Evolutionary conservation across 64 coral and sea anemone genomes (phyloP).

Genomic region (Pocillopora damicornis): DNA sequence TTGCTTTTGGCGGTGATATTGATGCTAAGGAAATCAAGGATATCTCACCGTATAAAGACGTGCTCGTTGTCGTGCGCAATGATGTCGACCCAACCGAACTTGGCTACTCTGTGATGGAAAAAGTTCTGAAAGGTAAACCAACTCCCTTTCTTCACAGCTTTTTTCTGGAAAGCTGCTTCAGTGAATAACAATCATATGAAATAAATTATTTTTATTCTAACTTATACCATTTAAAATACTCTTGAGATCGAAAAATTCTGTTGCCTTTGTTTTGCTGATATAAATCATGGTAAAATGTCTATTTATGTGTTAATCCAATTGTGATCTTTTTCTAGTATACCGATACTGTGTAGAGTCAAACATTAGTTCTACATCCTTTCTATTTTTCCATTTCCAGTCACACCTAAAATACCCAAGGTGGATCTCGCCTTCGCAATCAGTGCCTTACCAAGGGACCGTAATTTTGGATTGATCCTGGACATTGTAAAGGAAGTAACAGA

Average conservation of each 20-base stretch:
- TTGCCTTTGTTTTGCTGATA: too few relatives aligned
- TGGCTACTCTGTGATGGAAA: conserved; percentile 46
- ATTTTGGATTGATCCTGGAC: conserved; percentile 69
- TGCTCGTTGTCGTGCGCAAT: conserved; percentile 40
- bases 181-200: too few relatives aligned
- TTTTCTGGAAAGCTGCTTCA: too few relatives aligned
- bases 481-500: conserved; percentile 56
- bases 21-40: conserved; percentile 29
- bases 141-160: neutral
- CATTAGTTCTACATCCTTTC: neutral
- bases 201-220: too few relatives aligned
- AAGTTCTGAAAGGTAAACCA: conserved; percentile 65
- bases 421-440: conserved; percentile 77
- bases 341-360: too few relatives aligned
- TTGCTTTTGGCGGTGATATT: conserved; percentile 70
- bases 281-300: too few relatives aligned
- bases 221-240: too few relatives aligned
- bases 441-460: conserved; percentile 36
- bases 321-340: too few relatives aligned
- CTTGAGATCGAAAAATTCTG: too few relatives aligned
- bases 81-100: conserved; percentile 61
- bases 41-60: conserved; percentile 74
- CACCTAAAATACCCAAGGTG: conserved; percentile 49
- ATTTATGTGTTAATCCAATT: too few relatives aligned
- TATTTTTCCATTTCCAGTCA: conserved; percentile 41